Evolutionary conservation across 2,113 vertebrate species (phyloP).

Genomic region (Nothobranchius furzeri): DNA sequence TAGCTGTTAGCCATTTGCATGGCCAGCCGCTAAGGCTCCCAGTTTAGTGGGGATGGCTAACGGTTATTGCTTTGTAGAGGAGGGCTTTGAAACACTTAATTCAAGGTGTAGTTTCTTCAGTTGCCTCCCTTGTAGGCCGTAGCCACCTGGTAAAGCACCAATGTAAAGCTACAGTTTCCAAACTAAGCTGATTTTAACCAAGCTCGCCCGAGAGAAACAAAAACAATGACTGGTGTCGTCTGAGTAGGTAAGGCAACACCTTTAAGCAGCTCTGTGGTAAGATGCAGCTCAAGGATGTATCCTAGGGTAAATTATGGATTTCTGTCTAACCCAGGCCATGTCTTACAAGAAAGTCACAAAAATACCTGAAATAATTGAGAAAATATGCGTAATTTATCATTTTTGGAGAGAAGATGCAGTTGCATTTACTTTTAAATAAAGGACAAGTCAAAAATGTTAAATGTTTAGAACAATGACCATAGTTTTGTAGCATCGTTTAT

Average conservation of each 20-base stretch:
- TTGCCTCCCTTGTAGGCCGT: not conserved
- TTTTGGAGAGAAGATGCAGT: too few species aligned
- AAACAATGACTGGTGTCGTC: not conserved
- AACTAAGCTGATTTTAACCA: not conserved
- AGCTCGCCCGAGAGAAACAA: not conserved
- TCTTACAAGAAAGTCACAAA: too few species aligned
- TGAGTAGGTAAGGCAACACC: slow-evolving; percentile 13
- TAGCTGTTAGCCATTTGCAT: slow-evolving; percentile 32
- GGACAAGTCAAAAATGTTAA: too few species aligned
- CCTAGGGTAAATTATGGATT: not conserved
- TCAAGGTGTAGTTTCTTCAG: not conserved
- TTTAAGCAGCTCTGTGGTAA: not conserved
- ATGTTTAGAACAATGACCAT: too few species aligned
- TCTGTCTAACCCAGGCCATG: not conserved
- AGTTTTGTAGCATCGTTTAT: too few species aligned
- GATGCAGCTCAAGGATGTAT: not conserved
- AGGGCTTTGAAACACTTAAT: not conserved
- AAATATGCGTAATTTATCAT: too few species aligned
- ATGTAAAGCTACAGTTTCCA: slow-evolving; percentile 12
- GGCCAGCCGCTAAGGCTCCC: slow-evolving; percentile 1
- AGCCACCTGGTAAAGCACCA: not conserved
- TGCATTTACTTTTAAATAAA: too few species aligned
- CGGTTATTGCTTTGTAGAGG: not conserved
- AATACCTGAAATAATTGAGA: too few species aligned
- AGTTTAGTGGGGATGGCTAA: slow-evolving; percentile 5